These are phyloP conservation scores for Gasterosteus aculeatus DNA, from an alignment of 2,113 vertebrate species.

Conservation along the genomic window DNA sequence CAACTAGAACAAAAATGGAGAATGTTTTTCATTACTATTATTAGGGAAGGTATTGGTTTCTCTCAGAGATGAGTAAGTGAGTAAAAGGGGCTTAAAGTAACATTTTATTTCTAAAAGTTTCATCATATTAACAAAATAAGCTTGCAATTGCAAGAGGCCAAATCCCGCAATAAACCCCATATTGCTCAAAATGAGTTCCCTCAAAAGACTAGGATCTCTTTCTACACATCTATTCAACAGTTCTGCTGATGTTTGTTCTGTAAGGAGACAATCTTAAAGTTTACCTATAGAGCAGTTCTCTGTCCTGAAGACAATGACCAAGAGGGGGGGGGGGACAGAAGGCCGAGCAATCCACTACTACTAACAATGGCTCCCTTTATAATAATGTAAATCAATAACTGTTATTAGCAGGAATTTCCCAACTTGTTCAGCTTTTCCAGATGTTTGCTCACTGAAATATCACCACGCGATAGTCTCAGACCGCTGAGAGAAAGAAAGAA, in stretches of 20 bases:
- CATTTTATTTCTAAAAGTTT: neutral
- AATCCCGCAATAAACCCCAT: constrained; percentile 32
- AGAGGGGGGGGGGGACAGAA: constrained; percentile 34
- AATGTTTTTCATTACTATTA: constrained; percentile 30
- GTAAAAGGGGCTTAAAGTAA: constrained; percentile 52
- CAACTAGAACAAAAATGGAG: constrained; percentile 27
- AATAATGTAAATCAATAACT: constrained; percentile 75
- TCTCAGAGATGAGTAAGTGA: constrained; percentile 19
- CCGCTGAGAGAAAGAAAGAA: constrained; percentile 29
- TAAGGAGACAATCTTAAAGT: constrained; percentile 45
- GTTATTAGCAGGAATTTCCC: constrained; percentile 56
- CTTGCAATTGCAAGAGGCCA: constrained; percentile 43
- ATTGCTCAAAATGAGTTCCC: constrained; percentile 52
- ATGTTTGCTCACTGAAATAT: constrained; percentile 64
- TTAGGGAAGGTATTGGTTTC: constrained; percentile 36
- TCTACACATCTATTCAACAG: constrained; percentile 15
- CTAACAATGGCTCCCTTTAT: constrained; percentile 77
- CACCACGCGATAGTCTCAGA: constrained; percentile 40
- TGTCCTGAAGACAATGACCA: constrained; percentile 44
- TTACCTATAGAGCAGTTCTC: constrained; percentile 26
- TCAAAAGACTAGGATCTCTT: constrained; percentile 16
- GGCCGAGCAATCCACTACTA: constrained; percentile 48
- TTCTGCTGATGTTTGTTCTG: constrained; percentile 44
- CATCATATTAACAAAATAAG: constrained; percentile 63
- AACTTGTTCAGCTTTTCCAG: constrained; percentile 71